phyloP scores from a whole-genome alignment of 2,797 vertebrate genomes.

The Margarornis squamiger region DNA sequence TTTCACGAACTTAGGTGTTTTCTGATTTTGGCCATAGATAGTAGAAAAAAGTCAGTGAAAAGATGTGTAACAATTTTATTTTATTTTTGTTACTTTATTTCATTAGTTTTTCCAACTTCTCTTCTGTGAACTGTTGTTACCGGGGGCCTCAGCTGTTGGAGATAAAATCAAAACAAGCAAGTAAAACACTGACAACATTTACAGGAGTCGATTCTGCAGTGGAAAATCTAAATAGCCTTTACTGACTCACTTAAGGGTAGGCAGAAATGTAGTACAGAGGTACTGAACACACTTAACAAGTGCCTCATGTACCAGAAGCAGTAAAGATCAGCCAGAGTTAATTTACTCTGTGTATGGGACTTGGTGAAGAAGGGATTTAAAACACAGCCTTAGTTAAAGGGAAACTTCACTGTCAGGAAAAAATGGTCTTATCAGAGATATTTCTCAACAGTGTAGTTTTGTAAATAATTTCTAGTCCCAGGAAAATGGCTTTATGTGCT shows the following conservation, averaged over 20 bases:
- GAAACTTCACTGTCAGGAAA: neutral
- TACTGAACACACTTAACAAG: neutral
- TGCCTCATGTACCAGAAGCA: neutral
- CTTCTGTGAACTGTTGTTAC: neutral
- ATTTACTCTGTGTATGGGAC: neutral
- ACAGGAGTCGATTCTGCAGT: neutral
- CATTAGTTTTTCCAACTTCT: neutral
- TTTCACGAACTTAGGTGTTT: neutral
- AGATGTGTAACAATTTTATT: neutral
- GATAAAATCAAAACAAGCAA: neutral
- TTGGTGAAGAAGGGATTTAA: neutral
- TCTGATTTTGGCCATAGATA: neutral
- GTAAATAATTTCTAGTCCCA: neutral
- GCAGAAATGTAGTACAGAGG: neutral
- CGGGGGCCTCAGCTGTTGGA: neutral
- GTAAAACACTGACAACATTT: neutral
- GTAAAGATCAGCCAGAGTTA: neutral
- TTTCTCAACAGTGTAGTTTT: neutral
- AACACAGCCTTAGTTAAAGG: neutral
- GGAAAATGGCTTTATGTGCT: neutral
- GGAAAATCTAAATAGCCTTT: neutral
- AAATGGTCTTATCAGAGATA: neutral
- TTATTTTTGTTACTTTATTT: neutral
- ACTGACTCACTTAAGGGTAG: neutral
- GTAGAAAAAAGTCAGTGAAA: neutral